These are phyloP conservation scores for Liolophura sinensis DNA, from an alignment of 1,140 invertebrate species.

Conservation along the genomic window DNA sequence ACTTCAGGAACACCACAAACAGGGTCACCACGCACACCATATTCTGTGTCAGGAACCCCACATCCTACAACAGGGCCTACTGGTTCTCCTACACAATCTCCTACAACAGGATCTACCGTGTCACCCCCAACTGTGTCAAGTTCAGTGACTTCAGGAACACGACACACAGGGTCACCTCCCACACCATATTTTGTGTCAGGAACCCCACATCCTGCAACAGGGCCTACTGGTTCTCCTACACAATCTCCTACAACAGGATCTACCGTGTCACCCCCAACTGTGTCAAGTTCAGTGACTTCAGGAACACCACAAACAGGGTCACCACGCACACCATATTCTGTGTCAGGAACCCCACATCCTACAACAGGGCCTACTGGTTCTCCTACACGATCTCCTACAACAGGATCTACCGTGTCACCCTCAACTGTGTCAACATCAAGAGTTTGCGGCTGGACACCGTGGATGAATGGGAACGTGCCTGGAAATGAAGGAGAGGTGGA, in stretches of 20 bases:
- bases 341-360: slow-evolving; percentile 6
- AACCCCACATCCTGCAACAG: slow-evolving; percentile 2
- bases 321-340: too few species aligned
- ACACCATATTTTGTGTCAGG: too few species aligned
- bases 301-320: slow-evolving; percentile 4
- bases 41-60: too few species aligned
- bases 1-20: slow-evolving; percentile 1
- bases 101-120: too few species aligned
- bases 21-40: background rate
- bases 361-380: background rate
- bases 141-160: too few species aligned
- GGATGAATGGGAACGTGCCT: slow-evolving; percentile 46
- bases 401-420: background rate
- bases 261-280: too few species aligned
- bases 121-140: too few species aligned
- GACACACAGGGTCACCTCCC: too few species aligned
- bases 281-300: too few species aligned
- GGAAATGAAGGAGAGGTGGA: slow-evolving; percentile 65
- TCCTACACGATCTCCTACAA: slow-evolving; percentile 11
- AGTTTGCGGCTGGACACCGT: slow-evolving; percentile 46
- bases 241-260: slow-evolving; percentile 4
- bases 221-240: slow-evolving; percentile 1
- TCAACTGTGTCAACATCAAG: slow-evolving; percentile 12
- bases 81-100: too few species aligned
- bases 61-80: too few species aligned